These are phyloP conservation scores for Aplidium turbinatum DNA, from an alignment of 23 tunicate species.

Conservation along the genomic window DNA sequence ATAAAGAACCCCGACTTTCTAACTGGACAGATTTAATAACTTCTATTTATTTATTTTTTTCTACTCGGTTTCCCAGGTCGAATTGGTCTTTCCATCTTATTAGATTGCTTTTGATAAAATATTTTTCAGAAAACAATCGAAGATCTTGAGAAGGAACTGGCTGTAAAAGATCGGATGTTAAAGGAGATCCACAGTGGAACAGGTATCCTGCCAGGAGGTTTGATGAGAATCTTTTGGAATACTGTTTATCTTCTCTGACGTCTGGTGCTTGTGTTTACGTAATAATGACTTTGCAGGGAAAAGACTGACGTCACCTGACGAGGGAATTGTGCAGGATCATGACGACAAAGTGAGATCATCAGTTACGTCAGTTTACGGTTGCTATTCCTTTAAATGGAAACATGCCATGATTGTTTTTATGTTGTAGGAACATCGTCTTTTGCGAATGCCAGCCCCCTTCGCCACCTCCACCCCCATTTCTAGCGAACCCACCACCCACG, in stretches of 20 bases:
- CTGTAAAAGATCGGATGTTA: conserved; percentile 18
- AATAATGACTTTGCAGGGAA: not conserved
- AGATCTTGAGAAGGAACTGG: conserved; percentile 2
- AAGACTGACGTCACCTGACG: conserved; percentile 61
- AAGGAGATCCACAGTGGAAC: too few relatives aligned
- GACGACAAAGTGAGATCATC: conserved; percentile 29
- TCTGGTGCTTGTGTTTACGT: too few relatives aligned
- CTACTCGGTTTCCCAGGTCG: not conserved
- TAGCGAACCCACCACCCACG: not conserved
- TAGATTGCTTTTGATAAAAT: not conserved
- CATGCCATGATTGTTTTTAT: not conserved
- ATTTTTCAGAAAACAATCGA: not conserved
- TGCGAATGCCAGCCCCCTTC: conserved; percentile 57
- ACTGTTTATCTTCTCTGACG: too few relatives aligned
- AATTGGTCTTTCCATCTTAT: not conserved
- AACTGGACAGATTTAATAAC: not conserved
- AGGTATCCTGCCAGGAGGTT: too few relatives aligned
- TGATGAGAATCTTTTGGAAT: too few relatives aligned
- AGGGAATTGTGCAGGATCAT: conserved; percentile 72
- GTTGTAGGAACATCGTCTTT: conserved; percentile 33
- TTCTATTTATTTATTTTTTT: not conserved
- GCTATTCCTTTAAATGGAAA: not conserved
- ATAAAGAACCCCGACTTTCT: too few relatives aligned
- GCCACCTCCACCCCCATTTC: conserved; percentile 81
- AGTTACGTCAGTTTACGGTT: not conserved